Evolutionary conservation across 2,888 invertebrate genomes (phyloP), one percentile per base, ranked within the genome.

Genomic region (Synergus gifuensis): DNA sequence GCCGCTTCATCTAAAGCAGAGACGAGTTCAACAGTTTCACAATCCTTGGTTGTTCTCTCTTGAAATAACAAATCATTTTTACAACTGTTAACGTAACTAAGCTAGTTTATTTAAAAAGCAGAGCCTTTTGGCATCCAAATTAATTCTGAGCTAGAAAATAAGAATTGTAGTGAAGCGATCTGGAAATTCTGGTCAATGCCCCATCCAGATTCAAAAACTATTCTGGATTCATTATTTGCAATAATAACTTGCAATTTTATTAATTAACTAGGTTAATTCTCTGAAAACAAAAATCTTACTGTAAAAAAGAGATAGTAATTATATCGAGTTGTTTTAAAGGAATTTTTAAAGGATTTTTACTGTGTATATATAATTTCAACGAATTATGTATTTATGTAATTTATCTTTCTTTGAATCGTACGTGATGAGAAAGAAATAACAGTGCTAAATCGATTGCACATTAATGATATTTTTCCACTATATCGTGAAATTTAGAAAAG

Each of bases 401-500:
- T 69, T 18, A 46, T 49, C 49, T 22, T 69, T 69, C 69, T 69
- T 69, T 49, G 28, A 49, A 69, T 16, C 28, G 69, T 46, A 49
- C 69, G 69, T 69, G 69, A 69, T 49, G 69, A 36, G 28, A 36
- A 69, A 69, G 49, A 69, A 69, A 69, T 28, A 49, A 36, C 69
- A 69, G 28, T 69, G 16, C 22, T 69, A 46, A 69, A 69, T 49
- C 16, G 49, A 16, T 46, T 42, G 28, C 16, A n/a, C 9, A 69
- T 49, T 46, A 69, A 69, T 69, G 49, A 49, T 22, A 69, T 49
- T 49, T 28, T 49, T 46, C n/a, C 16, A 40, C 40, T 64, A 40
- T 36, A 36, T 36, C 69, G 28, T 69, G 69, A 69, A 49, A 69
- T 69, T 69, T 49, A 69, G 69, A 46, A 46, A 36, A 69, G 22